Base-by-base conservation (phyloP, 2,113 vertebrate genomes). In the Brachyhypopomus gauderio region DNA sequence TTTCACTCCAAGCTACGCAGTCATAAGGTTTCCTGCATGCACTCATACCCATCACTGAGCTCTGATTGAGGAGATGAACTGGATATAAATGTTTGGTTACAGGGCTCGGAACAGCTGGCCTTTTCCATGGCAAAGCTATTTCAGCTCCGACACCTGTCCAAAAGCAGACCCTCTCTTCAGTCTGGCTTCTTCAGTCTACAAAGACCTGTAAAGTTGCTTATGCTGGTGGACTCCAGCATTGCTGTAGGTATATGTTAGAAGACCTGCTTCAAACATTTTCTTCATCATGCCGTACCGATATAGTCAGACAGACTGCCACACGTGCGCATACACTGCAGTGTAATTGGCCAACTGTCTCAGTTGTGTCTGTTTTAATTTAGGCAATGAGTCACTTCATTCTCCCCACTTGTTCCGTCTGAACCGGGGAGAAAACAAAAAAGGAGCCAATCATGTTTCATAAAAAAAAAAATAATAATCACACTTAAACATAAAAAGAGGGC, bases 321-420 rank as follows among this genome's bases (percentile, higher is more conserved):
- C 20, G 34, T 70, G 34, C 11, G 66, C 66, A 8, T 70, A 41
- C n/a, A 70, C 34, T 41, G 34, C 36, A 41, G 34, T 70, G 66
- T 41, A 70, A 70, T 70, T 70, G 66, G 66, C 36, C 20, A 19
- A 19, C 22, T n/a, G 34, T 70, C 36, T 41, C 36, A 41, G 38
- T 22, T 38, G 66, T 34, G 34, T 70, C 66, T 70, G 19, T 70
- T 70, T 70, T 70, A 38, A 70, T 70, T 70, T 70, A 34, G 36
- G 66, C 66, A 69, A 38, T 36, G 36, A 70, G 36, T 34, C 36
- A 70, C 66, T 41, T 70, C 66, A 69, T 38, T 69, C 3, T 36
- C 30, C 45, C 45, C 45, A 52, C 22, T 64, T 64, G 12, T 30
- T 38, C 34, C 34, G 0, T 70, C 66, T 41, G 38, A 41, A 60